Evolutionary conservation across 53 echinoderm and acorn worm genomes (phyloP).

Genomic region (Antedon mediterranea): DNA sequence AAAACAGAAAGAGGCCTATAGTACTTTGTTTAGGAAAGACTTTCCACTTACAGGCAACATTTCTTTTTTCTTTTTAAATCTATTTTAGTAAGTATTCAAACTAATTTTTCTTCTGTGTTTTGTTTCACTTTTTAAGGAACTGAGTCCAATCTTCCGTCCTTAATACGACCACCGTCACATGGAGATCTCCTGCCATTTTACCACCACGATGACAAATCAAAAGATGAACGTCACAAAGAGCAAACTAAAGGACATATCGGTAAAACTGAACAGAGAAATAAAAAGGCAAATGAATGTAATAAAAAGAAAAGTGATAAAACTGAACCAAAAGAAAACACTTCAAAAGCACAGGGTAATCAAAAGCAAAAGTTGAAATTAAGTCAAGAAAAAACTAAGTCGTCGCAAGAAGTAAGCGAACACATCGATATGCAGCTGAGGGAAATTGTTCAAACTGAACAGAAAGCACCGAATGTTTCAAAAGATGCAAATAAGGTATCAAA

Average conservation of each 20-base stretch:
- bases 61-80: too few relatives aligned
- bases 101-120: too few relatives aligned
- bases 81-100: too few relatives aligned
- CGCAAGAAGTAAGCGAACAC: background rate
- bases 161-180: background rate
- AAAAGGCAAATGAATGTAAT: background rate
- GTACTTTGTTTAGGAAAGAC: too few relatives aligned
- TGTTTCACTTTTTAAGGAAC: background rate
- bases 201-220: background rate
- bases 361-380: background rate
- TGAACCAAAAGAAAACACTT: background rate
- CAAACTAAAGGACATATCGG: background rate
- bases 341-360: background rate
- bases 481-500: background rate
- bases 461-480: background rate
- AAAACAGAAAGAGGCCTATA: too few relatives aligned
- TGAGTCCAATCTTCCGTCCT: background rate
- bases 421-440: background rate
- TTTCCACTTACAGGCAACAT: too few relatives aligned
- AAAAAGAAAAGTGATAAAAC: background rate
- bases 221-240: background rate
- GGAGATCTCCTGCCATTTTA: background rate
- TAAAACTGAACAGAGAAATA: background rate
- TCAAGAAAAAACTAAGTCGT: background rate
- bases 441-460: background rate